Conservation (phyloP, 1,140 invertebrate species). For the Heliconius himera region DNA sequence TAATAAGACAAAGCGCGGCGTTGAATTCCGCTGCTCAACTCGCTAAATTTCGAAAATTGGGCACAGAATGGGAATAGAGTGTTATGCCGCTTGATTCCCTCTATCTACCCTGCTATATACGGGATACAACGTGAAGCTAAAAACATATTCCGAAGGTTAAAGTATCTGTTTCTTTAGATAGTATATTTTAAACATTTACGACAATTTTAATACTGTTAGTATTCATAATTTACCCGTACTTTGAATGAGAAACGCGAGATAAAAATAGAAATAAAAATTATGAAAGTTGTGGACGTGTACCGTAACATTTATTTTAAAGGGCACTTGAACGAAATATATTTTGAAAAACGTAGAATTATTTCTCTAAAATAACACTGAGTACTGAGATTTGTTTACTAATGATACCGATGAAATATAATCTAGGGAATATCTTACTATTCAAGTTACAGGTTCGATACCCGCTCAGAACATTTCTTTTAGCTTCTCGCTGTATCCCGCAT, state of each 20-base stretch:
- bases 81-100: background rate
- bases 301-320: background rate
- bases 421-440: too few relatives aligned
- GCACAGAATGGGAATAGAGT: background rate
- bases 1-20: background rate
- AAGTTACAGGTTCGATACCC: too few relatives aligned
- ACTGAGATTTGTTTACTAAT: background rate
- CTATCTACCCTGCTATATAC: background rate
- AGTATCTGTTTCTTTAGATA: background rate
- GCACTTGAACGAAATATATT: background rate
- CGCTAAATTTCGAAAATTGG: too few relatives aligned
- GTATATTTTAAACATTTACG: background rate
- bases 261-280: background rate
- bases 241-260: background rate
- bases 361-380: background rate
- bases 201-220: background rate
- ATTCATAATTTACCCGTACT: background rate
- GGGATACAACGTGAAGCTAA: background rate
- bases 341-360: background rate
- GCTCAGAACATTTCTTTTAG: too few relatives aligned
- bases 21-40: too few relatives aligned
- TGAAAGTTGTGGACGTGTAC: background rate
- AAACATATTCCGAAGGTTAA: background rate
- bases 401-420: background rate
- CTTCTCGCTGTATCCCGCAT: too few relatives aligned